These are phyloP conservation scores for Myioborus melanocephalus DNA, from an alignment of 2,797 vertebrate genomes.

Conservation along the genomic window DNA sequence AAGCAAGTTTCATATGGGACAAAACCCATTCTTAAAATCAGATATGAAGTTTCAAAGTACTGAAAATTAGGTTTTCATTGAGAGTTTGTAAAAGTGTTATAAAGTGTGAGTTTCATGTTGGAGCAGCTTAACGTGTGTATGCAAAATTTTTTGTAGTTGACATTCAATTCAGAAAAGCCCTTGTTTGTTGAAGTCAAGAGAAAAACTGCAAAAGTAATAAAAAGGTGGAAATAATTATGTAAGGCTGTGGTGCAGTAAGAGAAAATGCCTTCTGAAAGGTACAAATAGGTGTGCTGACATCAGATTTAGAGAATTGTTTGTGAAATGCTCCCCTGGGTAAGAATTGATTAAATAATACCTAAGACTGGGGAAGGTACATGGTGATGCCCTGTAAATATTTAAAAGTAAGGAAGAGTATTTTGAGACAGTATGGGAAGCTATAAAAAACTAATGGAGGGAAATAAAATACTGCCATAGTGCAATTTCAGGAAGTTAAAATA, in stretches of 20 bases:
- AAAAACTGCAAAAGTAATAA: neutral
- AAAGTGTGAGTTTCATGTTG: neutral
- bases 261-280: neutral
- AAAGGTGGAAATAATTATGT: neutral
- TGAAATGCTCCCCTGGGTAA: neutral
- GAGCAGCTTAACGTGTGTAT: neutral
- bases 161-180: neutral
- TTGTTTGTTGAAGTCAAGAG: neutral
- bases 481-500: slow-evolving; percentile 4
- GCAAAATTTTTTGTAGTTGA: neutral
- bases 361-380: neutral
- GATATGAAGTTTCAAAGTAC: neutral
- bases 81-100: neutral
- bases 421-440: neutral
- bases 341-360: slow-evolving; percentile 16
- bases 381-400: slow-evolving; percentile 11
- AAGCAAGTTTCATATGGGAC: neutral
- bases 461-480: neutral
- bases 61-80: neutral
- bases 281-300: neutral
- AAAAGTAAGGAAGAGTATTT: neutral
- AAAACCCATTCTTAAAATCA: neutral
- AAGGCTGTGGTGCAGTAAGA: neutral
- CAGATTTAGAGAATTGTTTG: neutral
- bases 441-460: slow-evolving; percentile 17